Evolutionary conservation across 2,113 vertebrate species (phyloP), one percentile per base, ranked within the genome.

Genomic region (Shinisaurus crocodilurus): DNA sequence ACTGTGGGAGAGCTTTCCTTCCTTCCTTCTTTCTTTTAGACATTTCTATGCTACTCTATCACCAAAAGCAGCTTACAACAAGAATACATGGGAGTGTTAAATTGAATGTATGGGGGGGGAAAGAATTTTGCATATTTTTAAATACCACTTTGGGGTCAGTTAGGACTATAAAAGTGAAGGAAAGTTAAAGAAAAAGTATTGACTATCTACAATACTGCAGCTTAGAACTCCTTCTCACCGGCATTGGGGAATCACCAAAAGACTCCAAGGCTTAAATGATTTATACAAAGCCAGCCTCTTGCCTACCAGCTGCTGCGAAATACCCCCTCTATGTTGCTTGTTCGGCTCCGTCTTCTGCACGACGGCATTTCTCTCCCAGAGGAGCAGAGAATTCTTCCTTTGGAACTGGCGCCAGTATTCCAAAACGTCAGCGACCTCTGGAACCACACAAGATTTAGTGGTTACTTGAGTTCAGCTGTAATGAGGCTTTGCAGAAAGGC

Each of bases 401-500:
- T 25, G 91, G 87, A 94, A 87, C 93, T 92, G 97, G 97, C 97
- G 95, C 97, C 97, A 90, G 92, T 0, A 91, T 95, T 96, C 94
- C 96, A 94, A 94, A 93, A 90, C 91, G 48, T 65, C 94, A 91
- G 92, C 94, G 96, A 97, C 97, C 97, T 97, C 96, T 94, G 93
- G 72, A 96, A 96, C 96, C 96, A 95, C 95, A 92, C 92, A 91
- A 96, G 95, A 96, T 96, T 97, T 97, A 95, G 95, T 91, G 96
- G 95, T 97, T 87, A 18, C 96, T 94, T 94, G 94, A 96, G 94
- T 95, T 96, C 93, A 89, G 95, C 94, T 85, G 89, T 96, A 97
- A 97, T 96, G 95, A 98, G 96, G 94, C 95, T 96, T 97, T 94
- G 95, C 91, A 89, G 81, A 96, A 96, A 97, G 96, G 40, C 96